Percentiles rank a stretch among this genome's conserved stretches.
phyloP scores from a whole-genome alignment of 2,113 vertebrate species.

The Labeo rohita region DNA sequence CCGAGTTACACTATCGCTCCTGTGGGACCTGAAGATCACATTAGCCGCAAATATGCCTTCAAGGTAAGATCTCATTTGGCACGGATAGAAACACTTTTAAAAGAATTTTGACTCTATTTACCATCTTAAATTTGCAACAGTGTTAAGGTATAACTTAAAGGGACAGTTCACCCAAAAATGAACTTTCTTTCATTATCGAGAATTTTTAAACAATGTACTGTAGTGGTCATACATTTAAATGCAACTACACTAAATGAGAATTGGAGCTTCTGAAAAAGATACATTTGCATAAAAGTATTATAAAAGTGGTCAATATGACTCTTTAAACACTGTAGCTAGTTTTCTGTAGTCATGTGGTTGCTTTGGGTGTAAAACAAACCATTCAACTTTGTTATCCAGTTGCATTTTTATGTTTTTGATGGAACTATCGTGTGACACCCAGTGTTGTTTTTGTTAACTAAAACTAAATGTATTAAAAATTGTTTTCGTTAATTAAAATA shows the following conservation, averaged over 20 bases:
- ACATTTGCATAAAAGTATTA: neutral
- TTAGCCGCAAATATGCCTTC: constrained; percentile 94
- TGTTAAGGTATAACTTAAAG: neutral
- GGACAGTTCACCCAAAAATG: neutral
- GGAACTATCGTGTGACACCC: no score
- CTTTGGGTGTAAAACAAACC: neutral
- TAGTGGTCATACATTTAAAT: neutral
- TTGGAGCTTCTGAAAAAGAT: neutral
- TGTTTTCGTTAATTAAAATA: no score
- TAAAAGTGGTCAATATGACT: neutral
- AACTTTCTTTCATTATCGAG: neutral
- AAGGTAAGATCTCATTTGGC: constrained; percentile 79
- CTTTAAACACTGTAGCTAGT: neutral
- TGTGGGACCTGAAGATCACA: constrained; percentile 88
- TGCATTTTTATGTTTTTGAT: no score
- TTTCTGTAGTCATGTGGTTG: neutral
- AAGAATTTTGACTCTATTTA: neutral
- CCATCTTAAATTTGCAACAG: neutral
- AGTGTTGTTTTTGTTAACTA: no score
- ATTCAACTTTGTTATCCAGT: no score
- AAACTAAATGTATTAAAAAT: no score
- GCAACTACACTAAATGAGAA: neutral
- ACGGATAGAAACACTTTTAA: neutral
- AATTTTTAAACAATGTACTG: neutral
- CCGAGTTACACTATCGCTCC: constrained; percentile 90